A percentile compares a stretch with the other conserved stretches of the same genome.
Conservation (phyloP, 2,888 invertebrate species). For the Caenorhabditis macrosperma region DNA sequence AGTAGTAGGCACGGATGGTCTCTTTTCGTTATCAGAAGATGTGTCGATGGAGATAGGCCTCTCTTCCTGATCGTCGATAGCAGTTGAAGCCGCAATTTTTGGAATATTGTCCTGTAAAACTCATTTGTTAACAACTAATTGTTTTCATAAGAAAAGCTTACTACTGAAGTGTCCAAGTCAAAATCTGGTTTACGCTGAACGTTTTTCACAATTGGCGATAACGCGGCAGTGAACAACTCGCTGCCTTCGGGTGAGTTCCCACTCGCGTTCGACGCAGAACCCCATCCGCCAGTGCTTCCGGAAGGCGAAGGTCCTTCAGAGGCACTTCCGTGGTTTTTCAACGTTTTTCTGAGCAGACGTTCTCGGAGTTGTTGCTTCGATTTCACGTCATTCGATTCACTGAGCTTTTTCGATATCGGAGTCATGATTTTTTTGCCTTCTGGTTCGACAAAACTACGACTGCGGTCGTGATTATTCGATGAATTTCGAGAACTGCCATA, state of each 20-base stretch:
- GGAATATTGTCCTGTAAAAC: conserved; percentile 24
- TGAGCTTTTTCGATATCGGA: conserved; percentile 62
- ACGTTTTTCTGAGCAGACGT: conserved; percentile 62
- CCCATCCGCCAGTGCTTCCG: conserved; percentile 30
- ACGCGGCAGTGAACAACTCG: conserved; percentile 18
- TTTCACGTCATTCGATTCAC: conserved; percentile 28
- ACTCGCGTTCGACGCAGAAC: background rate
- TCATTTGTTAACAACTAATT: background rate
- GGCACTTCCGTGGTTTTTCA: conserved; percentile 1
- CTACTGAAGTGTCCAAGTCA: background rate
- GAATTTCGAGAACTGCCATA: conserved; percentile 22
- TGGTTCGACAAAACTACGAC: conserved; percentile 56
- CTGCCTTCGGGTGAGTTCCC: background rate
- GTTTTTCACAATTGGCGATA: conserved; percentile 43
- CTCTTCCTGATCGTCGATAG: background rate
- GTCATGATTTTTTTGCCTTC: conserved; percentile 17
- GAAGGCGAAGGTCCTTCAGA: background rate
- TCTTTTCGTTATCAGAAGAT: background rate
- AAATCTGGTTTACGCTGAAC: background rate
- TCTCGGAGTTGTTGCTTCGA: conserved; percentile 68
- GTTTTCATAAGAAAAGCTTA: background rate
- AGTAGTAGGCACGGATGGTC: background rate
- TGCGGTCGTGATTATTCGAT: conserved; percentile 42
- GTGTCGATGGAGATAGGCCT: background rate
- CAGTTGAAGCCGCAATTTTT: conserved; percentile 12